These are phyloP conservation scores for Nomia melanderi DNA, from an alignment of 1,140 invertebrate species.

Conservation along the genomic window DNA sequence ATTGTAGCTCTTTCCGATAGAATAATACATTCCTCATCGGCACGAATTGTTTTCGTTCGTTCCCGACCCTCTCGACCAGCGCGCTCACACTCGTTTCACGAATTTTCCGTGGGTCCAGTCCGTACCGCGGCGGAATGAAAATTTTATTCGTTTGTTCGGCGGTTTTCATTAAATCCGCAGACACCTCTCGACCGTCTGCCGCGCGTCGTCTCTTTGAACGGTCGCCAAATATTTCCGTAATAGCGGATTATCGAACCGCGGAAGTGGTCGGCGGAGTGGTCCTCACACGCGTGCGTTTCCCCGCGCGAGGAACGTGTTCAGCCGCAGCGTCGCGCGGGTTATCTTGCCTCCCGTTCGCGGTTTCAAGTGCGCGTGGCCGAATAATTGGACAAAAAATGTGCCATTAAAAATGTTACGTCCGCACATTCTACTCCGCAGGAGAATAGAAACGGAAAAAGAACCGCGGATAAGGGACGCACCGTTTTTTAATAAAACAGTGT, in stretches of 20 bases:
- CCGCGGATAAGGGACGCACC: no score
- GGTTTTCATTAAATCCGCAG: constrained; percentile 64
- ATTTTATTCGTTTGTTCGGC: constrained; percentile 60
- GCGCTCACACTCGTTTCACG: constrained; percentile 14
- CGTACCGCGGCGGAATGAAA: constrained; percentile 53
- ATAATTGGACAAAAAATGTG: no score
- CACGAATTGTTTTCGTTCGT: constrained; percentile 57
- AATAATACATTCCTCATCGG: constrained; percentile 38
- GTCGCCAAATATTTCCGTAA: constrained; percentile 60
- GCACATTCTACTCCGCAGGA: no score
- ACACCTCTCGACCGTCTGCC: constrained; percentile 55
- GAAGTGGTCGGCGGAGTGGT: constrained; percentile 15
- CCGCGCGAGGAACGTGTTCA: neutral
- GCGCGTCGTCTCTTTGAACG: constrained; percentile 45
- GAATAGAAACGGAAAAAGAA: no score
- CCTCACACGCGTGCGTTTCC: no score
- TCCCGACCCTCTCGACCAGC: constrained; percentile 21
- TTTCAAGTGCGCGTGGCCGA: no score
- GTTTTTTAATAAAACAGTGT: no score
- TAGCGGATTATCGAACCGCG: constrained; percentile 50
- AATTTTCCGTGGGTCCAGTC: constrained; percentile 48
- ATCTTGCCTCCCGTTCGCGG: no score
- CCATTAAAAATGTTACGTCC: no score
- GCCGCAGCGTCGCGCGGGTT: no score
- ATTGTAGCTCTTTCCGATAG: constrained; percentile 49